These are phyloP conservation scores for Tetranychus urticae DNA, from an alignment of 1,140 invertebrate species.

Conservation along the genomic window DNA sequence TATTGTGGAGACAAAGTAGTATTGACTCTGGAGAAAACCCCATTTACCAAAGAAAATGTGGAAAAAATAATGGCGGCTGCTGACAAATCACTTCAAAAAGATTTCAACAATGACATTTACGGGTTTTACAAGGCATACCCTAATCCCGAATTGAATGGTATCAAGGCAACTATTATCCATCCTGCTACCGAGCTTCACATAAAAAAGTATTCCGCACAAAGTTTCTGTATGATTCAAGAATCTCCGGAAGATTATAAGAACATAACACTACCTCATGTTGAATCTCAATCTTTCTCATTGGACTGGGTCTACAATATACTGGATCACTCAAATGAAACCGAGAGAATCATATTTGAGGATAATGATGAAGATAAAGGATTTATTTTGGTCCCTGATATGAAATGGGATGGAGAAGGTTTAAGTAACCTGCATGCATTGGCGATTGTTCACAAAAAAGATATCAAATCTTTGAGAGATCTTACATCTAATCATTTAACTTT, in stretches of 20 bases:
- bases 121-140: conserved; percentile 34
- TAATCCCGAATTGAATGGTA: conserved; percentile 20
- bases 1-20: conserved; percentile 35
- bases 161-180: conserved; percentile 63
- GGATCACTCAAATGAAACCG: conserved; percentile 62
- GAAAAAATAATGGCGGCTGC: conserved; percentile 30
- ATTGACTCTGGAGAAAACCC: conserved; percentile 56
- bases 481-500: conserved; percentile 47
- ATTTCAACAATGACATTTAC: conserved; percentile 66
- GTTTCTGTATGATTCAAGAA: conserved; percentile 49
- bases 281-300: conserved; percentile 39
- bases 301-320: conserved; percentile 94
- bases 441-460: conserved; percentile 39
- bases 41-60: conserved; percentile 39
- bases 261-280: conserved; percentile 48
- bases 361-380: conserved; percentile 52
- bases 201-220: conserved; percentile 49
- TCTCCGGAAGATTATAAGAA: conserved; percentile 54
- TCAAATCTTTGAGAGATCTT: conserved; percentile 64
- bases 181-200: conserved; percentile 80
- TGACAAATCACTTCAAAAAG: neutral
- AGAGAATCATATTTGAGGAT: conserved; percentile 65
- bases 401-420: conserved; percentile 40
- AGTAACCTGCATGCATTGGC: conserved; percentile 61
- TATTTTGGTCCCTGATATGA: conserved; percentile 26